Percentiles rank a stretch among this genome's conserved stretches.
Evolutionary conservation across 2,888 invertebrate species (phyloP).

Genomic region (Liodrosophila aerea): DNA sequence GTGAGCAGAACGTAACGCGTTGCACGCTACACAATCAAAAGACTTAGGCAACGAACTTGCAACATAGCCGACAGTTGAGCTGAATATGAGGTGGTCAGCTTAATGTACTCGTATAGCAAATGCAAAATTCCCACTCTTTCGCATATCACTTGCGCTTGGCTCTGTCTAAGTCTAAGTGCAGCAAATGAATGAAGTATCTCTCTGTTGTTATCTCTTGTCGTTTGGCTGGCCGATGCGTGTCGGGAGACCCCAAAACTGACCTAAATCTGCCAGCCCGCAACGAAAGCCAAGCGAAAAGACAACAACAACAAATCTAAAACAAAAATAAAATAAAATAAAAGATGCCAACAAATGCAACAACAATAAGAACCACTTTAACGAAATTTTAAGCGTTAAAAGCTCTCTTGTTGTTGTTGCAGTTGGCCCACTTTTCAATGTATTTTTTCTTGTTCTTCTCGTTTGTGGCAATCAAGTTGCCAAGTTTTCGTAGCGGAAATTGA

Average conservation of each 20-base stretch:
- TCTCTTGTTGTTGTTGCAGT: slow-evolving; percentile 13
- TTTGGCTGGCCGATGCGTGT: slow-evolving; percentile 42
- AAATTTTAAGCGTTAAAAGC: slow-evolving; percentile 54
- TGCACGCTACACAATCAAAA: slow-evolving; percentile 46
- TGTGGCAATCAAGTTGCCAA: slow-evolving; percentile 52
- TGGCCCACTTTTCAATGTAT: slow-evolving; percentile 49
- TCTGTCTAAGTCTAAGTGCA: slow-evolving; percentile 5
- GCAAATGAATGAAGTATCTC: slow-evolving; percentile 46
- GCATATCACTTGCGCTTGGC: neutral
- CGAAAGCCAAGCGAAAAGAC: slow-evolving; percentile 20
- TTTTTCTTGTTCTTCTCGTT: neutral
- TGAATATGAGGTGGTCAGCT: neutral
- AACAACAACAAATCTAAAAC: slow-evolving; percentile 18
- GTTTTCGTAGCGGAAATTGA: slow-evolving; percentile 51
- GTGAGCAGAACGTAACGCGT: slow-evolving; percentile 36
- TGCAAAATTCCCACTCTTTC: slow-evolving; percentile 18
- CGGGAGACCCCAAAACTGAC: slow-evolving; percentile 41
- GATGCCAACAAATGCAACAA: slow-evolving; percentile 21
- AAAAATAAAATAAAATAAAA: slow-evolving; percentile 27
- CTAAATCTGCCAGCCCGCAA: slow-evolving; percentile 47
- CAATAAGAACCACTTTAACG: slow-evolving; percentile 22
- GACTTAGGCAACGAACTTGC: slow-evolving; percentile 59
- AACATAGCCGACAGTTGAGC: slow-evolving; percentile 7
- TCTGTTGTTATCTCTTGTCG: slow-evolving; percentile 47
- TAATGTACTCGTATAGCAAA: too few species aligned